Conservation (phyloP, 2,797 vertebrate genomes). For the Gobio occitaniae region DNA sequence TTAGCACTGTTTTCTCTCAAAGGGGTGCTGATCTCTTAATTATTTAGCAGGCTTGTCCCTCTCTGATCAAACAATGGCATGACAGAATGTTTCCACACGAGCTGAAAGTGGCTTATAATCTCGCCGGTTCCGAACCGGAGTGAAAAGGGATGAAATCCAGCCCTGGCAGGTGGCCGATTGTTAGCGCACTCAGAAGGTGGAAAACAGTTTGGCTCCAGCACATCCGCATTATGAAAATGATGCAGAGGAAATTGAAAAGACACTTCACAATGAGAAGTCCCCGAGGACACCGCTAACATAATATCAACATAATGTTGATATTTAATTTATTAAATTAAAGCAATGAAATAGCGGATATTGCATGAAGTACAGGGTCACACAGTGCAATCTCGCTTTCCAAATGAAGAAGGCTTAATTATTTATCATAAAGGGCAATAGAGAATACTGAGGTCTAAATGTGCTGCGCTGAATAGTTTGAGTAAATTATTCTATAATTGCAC, state of each 20-base stretch:
- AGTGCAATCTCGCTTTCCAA: constrained; percentile 20
- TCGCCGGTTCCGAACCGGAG: constrained; percentile 25
- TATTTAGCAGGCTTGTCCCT: constrained; percentile 74
- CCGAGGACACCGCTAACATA: constrained; percentile 14
- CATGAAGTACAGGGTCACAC: constrained; percentile 3
- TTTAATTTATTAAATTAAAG: constrained; percentile 31
- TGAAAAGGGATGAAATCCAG: constrained; percentile 47
- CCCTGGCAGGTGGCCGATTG: constrained; percentile 55
- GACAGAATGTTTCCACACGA: constrained; percentile 70
- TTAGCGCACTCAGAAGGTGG: constrained; percentile 27
- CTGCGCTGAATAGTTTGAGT: constrained; percentile 3
- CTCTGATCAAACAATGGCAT: constrained; percentile 77
- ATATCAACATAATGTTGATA: constrained; percentile 20
- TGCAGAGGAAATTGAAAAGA: constrained; percentile 37
- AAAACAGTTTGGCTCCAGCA: constrained; percentile 31
- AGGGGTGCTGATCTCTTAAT: constrained; percentile 77
- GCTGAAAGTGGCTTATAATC: constrained; percentile 63
- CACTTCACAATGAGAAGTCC: constrained; percentile 15
- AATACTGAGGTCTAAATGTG: constrained; percentile 41
- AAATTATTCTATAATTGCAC: constrained; percentile 50
- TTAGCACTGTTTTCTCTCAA: constrained; percentile 70
- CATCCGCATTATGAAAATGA: constrained; percentile 36
- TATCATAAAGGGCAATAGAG: constrained; percentile 11
- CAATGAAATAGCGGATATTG: constrained; percentile 8
- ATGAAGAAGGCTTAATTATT: constrained; percentile 37